Evolutionary conservation across 2,888 invertebrate species (phyloP), one percentile per base, ranked within the genome.

Genomic region (Prionchulus punctatus): DNA sequence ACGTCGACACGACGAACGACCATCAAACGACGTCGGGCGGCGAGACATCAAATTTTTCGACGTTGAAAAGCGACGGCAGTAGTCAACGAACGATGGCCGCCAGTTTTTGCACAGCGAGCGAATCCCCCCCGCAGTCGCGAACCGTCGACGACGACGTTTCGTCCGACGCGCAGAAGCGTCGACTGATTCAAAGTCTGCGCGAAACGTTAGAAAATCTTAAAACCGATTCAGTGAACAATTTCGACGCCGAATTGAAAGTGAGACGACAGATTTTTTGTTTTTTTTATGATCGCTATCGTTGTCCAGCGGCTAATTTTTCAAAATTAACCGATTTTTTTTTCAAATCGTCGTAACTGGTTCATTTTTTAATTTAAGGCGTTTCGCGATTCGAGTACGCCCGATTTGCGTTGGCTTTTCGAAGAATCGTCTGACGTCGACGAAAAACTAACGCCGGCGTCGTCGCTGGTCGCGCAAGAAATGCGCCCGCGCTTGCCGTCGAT

Each of bases 371-470:
- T 36, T 7, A 15, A 49, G 50, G 50, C n/a, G 7, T 25, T 52
- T 12, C 30, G 23, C n/a, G 23, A 36, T 7, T 25, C 23, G 4
- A 26, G 43, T 26, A 53, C 53, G 4, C 53, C 53, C 4, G 28
- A 53, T 26, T 27, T 53, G 3, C 23, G 43, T 4, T 43, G 43
- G 43, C 26, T 53, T 23, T 53, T 53, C 27, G 50, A 28, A 26
- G 50, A 49, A 28, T 7, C 28, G 15, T 26, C 27, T 7, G 50
- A 4, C 30, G 21, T n/a, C 15, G 23, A 21, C 7, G 4, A 18
- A 23, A 12, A 23, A 7, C 4, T 23, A 21, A 12, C 50, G 50
- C 3, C 30, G 50, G 12, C 50, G 7, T 49, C 50, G 12, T 7
- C 28, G 50, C 30, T 30, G 30, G 50, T 49, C 4, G 50, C 50